These are phyloP conservation scores for Mercenaria mercenaria DNA, from an alignment of 1,140 invertebrate species.

Conservation along the genomic window DNA sequence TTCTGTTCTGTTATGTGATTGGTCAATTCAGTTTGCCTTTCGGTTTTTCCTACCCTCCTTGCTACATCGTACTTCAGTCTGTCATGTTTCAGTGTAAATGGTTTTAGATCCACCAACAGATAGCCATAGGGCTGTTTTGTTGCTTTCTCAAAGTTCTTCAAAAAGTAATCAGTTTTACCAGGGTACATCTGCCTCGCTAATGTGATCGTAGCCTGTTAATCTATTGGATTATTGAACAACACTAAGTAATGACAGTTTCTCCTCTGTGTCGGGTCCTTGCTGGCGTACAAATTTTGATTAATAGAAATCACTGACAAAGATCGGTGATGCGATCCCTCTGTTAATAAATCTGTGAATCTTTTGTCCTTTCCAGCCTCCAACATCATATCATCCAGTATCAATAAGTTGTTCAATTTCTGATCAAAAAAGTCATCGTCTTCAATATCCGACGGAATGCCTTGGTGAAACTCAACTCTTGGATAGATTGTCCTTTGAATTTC, in stretches of 20 bases:
- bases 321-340: no score
- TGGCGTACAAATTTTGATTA: not conserved
- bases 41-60: not conserved
- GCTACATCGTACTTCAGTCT: no score
- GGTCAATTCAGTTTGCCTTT: not conserved
- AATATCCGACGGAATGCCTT: conserved; percentile 36
- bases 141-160: not conserved
- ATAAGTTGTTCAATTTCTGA: not conserved
- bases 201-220: not conserved
- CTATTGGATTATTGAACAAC: not conserved
- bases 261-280: conserved; percentile 9
- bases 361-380: not conserved
- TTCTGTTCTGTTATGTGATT: not conserved
- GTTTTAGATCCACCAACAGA: not conserved
- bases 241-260: conserved; percentile 30
- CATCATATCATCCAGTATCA: not conserved
- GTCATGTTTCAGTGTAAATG: not conserved
- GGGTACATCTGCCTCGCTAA: conserved; percentile 32
- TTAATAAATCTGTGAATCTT: conserved; percentile 20
- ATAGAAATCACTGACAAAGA: not conserved
- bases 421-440: not conserved
- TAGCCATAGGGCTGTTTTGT: not conserved
- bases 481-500: not conserved
- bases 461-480: conserved; percentile 37
- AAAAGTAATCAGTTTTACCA: not conserved